These are phyloP conservation scores for Tokudaia muenninki DNA, from an alignment of 2,797 vertebrate genomes.

Conservation along the genomic window DNA sequence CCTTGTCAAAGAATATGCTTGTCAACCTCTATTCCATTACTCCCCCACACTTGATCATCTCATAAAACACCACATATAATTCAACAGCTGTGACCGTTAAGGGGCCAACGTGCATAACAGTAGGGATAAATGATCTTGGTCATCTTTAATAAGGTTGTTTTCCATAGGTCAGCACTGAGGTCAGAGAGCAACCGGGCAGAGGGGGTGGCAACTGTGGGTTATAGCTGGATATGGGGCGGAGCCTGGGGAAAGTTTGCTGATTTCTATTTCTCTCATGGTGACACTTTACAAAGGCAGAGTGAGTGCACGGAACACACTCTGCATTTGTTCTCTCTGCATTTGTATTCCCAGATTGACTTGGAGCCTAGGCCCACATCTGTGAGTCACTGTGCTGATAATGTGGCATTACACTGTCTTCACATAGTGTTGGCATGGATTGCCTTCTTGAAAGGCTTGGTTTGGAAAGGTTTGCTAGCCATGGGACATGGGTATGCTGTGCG, in stretches of 20 bases:
- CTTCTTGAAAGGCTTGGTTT: not conserved
- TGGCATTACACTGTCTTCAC: not conserved
- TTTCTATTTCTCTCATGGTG: not conserved
- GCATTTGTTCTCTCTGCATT: fast-evolving
- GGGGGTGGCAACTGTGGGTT: slow-evolving; percentile 70
- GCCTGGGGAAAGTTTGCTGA: not conserved
- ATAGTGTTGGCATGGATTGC: not conserved
- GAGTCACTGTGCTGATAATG: too few relatives aligned
- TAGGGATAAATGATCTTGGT: slow-evolving; percentile 44
- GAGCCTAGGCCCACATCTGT: fast-evolving
- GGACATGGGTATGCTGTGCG: too few relatives aligned
- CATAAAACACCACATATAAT: slow-evolving; percentile 68
- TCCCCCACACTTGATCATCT: not conserved
- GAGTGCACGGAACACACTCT: fast-evolving
- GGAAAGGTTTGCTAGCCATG: not conserved
- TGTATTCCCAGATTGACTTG: not conserved
- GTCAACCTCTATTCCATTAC: slow-evolving; percentile 25
- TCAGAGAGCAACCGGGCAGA: slow-evolving; percentile 47
- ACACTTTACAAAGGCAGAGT: fast-evolving
- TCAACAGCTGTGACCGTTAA: slow-evolving; percentile 51
- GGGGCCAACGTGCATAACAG: not conserved
- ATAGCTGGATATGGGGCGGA: slow-evolving; percentile 2
- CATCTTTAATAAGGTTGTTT: slow-evolving; percentile 76
- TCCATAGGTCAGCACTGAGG: slow-evolving; percentile 79
- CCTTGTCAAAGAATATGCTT: not conserved